phyloP scores from a whole-genome alignment of 2,113 vertebrate genomes.

The Laticauda colubrina region DNA sequence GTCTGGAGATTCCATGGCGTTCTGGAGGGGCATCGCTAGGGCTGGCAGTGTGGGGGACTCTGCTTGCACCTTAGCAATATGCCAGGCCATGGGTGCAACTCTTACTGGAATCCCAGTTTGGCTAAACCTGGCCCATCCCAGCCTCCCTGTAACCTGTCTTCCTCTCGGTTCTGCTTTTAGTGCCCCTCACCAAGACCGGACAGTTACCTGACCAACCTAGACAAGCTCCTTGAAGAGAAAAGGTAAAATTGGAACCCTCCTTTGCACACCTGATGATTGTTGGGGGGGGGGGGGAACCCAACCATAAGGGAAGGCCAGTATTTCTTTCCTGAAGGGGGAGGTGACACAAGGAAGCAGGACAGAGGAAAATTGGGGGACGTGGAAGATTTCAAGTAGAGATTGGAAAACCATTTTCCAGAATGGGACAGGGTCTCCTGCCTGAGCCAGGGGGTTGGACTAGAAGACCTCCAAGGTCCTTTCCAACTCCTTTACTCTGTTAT shows the following conservation, averaged over 20 bases:
- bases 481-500: too few species aligned
- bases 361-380: not conserved
- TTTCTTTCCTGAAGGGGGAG: too few species aligned
- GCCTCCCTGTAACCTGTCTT: not conserved
- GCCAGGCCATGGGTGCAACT: not conserved
- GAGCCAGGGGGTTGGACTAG: too few species aligned
- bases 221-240: slow-evolving; percentile 53
- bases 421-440: too few species aligned
- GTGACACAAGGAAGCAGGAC: not conserved
- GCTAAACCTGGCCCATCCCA: not conserved
- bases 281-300: too few species aligned
- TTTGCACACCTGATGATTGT: not conserved
- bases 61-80: not conserved
- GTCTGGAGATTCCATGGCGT: not conserved
- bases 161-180: slow-evolving; percentile 14
- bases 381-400: too few species aligned
- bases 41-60: not conserved
- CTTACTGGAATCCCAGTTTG: not conserved
- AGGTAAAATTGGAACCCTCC: slow-evolving; percentile 21
- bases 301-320: not conserved
- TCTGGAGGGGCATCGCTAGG: not conserved
- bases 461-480: not conserved
- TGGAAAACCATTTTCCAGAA: too few species aligned
- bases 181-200: not conserved
- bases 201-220: slow-evolving; percentile 38